Percentiles rank a stretch among this genome's conserved stretches.
Conservation (phyloP, 1,140 invertebrate genomes). For the Drosophila navojoa region DNA sequence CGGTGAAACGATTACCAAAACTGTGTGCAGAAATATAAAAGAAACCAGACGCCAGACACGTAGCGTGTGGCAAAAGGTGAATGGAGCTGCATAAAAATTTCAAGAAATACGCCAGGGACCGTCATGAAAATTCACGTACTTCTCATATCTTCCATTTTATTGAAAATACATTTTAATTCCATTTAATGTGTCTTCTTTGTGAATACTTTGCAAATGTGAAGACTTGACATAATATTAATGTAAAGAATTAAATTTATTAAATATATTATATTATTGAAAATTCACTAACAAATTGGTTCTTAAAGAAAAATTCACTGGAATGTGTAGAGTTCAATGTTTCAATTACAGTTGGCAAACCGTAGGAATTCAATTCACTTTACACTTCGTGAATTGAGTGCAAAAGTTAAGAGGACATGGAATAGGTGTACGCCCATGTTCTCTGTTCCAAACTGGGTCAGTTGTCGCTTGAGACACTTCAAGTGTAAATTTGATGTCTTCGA, state of each 20-base stretch:
- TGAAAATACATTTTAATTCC: neutral
- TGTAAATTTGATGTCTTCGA: constrained; percentile 72
- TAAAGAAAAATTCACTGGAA: constrained; percentile 26
- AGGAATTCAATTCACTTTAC: constrained; percentile 51
- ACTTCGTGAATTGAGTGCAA: constrained; percentile 48
- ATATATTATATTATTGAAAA: no score
- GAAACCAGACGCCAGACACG: constrained; percentile 10
- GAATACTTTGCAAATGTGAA: no score
- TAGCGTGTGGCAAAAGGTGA: constrained; percentile 24
- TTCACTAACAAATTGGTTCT: neutral
- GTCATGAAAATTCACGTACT: neutral
- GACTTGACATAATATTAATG: no score
- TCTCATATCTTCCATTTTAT: neutral
- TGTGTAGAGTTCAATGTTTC: neutral
- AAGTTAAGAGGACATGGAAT: neutral
- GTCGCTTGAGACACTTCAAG: constrained; percentile 65
- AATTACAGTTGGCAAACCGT: constrained; percentile 15
- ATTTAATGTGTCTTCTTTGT: neutral
- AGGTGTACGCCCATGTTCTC: neutral
- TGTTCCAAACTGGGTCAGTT: constrained; percentile 35
- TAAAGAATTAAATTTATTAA: no score
- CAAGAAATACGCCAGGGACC: neutral
- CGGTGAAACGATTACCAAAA: constrained; percentile 69
- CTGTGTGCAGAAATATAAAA: constrained; percentile 10
- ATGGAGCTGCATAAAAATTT: constrained; percentile 14